phyloP scores from a whole-genome alignment of 2,888 invertebrate species.

The Acleris emargana region DNA sequence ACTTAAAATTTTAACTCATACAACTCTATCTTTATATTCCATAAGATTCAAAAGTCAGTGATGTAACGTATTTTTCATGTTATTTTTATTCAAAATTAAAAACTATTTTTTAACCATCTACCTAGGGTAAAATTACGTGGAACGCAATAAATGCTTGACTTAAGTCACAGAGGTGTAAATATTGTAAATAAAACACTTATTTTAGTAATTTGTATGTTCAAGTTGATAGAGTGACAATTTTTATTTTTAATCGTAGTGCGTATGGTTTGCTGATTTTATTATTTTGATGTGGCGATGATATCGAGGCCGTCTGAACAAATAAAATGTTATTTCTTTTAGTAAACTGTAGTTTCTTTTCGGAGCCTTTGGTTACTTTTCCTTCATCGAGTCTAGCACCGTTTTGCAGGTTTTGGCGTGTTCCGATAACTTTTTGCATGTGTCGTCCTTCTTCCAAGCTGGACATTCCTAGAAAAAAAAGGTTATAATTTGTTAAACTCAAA shows the following conservation, averaged over 20 bases:
- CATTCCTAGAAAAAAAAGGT: constrained; percentile 44
- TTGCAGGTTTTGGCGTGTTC: constrained; percentile 45
- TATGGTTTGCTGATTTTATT: constrained; percentile 36
- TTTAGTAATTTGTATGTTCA: constrained; percentile 39
- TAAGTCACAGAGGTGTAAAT: constrained; percentile 48
- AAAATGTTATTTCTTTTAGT: constrained; percentile 77
- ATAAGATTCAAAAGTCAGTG: no score
- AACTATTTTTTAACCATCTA: no score
- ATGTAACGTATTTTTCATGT: no score
- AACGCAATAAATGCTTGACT: neutral
- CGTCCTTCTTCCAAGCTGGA: constrained; percentile 45
- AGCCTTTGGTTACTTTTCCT: neutral
- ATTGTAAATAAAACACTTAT: constrained; percentile 51
- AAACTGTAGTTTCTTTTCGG: constrained; percentile 48
- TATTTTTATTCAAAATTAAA: no score
- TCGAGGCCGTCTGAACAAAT: constrained; percentile 64
- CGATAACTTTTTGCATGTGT: constrained; percentile 42
- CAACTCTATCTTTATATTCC: no score
- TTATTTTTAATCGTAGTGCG: constrained; percentile 42
- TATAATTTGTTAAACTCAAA: no score
- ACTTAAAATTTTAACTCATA: no score
- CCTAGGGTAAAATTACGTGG: neutral
- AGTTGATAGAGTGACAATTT: constrained; percentile 43
- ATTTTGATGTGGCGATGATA: constrained; percentile 46
- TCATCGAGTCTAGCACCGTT: constrained; percentile 27